Percentiles rank a stretch among this genome's conserved stretches.
Evolutionary conservation across 2,113 vertebrate genomes (phyloP).

Genomic region (Enhydra lutris): DNA sequence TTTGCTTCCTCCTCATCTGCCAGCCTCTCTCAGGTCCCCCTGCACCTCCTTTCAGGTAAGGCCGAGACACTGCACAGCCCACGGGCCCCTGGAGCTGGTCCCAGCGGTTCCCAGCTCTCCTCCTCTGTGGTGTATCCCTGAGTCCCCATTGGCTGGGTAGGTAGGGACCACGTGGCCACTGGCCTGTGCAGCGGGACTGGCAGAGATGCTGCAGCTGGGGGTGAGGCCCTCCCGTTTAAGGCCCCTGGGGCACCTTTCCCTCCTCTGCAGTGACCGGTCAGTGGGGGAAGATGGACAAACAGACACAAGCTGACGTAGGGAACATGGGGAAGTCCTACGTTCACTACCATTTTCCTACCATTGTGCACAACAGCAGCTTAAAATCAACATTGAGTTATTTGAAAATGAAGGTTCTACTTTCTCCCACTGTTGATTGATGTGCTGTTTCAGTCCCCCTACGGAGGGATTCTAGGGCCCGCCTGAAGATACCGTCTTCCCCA

Average conservation of each 20-base stretch:
- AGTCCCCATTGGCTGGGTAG: no score
- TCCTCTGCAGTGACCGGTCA: not conserved
- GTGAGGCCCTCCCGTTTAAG: rapidly evolving
- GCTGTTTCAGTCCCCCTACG: not conserved
- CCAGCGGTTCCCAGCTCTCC: not conserved
- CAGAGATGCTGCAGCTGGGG: not conserved
- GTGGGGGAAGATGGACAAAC: not conserved
- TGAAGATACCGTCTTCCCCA: not conserved
- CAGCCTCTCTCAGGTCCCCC: not conserved
- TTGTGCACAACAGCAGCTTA: not conserved
- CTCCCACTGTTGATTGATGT: not conserved
- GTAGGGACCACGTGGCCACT: no score
- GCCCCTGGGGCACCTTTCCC: no score
- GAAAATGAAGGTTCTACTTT: not conserved
- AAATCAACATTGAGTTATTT: no score
- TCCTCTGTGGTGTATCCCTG: rapidly evolving
- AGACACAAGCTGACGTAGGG: no score
- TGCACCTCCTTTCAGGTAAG: rapidly evolving
- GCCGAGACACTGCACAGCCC: rapidly evolving
- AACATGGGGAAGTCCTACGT: not conserved
- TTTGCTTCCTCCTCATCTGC: no score
- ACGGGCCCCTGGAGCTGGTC: rapidly evolving
- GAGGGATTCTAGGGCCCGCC: not conserved
- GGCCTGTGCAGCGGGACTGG: not conserved
- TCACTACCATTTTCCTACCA: not conserved